phyloP scores from a whole-genome alignment of 2,888 invertebrate genomes.

The Diarsia rubi region DNA sequence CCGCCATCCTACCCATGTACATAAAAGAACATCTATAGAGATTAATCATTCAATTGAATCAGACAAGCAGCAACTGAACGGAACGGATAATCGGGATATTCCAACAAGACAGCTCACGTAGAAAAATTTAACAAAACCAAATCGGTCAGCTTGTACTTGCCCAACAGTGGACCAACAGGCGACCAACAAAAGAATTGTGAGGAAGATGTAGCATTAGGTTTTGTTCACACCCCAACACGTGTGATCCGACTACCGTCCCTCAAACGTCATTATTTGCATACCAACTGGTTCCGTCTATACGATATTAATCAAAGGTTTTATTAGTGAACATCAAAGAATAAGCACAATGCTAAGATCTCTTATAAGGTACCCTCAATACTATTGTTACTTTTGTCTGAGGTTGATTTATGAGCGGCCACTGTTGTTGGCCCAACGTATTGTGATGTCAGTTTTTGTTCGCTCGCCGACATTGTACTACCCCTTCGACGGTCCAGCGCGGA shows the following conservation, averaged over 20 bases:
- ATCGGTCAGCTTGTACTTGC: conserved; percentile 70
- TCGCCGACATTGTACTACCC: conserved; percentile 90
- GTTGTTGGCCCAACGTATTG: conserved; percentile 90
- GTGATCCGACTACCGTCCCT: conserved; percentile 87
- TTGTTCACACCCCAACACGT: conserved; percentile 87
- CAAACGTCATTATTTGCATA: conserved; percentile 89
- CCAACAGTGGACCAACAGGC: conserved; percentile 65
- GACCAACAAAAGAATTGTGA: conserved; percentile 83
- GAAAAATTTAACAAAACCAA: conserved; percentile 67
- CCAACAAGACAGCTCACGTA: conserved; percentile 49
- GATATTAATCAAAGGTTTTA: conserved; percentile 91
- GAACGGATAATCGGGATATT: conserved; percentile 36
- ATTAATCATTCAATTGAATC: conserved; percentile 50
- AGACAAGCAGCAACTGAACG: conserved; percentile 35
- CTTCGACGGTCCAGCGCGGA: conserved; percentile 86
- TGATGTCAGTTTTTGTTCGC: conserved; percentile 90
- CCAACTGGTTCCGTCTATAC: conserved; percentile 89
- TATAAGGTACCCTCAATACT: conserved; percentile 91
- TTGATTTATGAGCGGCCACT: conserved; percentile 91
- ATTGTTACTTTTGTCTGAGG: conserved; percentile 91
- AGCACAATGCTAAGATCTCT: conserved; percentile 90
- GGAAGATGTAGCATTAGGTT: conserved; percentile 86
- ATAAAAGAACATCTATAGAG: conserved; percentile 43
- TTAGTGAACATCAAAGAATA: conserved; percentile 91
- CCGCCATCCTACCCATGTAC: conserved; percentile 22